Conservation (phyloP, 2,797 vertebrate species). For the Melanitta fusca region DNA sequence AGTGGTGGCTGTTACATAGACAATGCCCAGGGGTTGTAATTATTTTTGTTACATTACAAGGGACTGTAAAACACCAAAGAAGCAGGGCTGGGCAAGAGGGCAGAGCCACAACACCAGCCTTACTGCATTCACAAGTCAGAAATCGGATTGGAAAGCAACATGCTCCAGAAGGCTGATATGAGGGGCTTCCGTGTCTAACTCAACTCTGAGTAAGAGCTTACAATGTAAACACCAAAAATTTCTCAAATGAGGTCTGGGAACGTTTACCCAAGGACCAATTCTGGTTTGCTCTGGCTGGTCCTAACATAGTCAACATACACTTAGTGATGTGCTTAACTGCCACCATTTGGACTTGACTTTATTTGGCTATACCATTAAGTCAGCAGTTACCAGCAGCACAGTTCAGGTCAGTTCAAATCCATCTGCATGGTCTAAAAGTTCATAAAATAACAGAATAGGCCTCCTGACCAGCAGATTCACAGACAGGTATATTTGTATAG, state of each 20-base stretch:
- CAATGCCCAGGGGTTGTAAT: background rate
- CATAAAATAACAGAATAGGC: background rate
- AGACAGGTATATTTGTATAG: background rate
- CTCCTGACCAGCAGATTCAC: background rate
- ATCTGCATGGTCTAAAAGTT: background rate
- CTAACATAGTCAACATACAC: background rate
- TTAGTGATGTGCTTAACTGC: background rate
- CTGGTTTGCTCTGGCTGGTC: background rate
- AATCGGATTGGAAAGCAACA: background rate
- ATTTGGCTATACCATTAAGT: background rate
- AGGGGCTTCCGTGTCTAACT: background rate
- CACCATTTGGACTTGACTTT: background rate
- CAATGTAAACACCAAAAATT: background rate
- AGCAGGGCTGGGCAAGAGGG: background rate
- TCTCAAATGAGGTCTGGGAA: background rate
- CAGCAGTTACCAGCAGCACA: background rate
- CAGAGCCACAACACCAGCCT: background rate
- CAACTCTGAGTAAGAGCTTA: background rate
- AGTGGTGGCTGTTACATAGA: too few species aligned
- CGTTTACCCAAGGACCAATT: background rate
- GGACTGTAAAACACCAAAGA: background rate
- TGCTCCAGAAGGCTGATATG: fast-evolving
- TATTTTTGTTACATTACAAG: background rate
- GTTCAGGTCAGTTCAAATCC: background rate
- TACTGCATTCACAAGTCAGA: background rate